These are phyloP conservation scores for Anabas testudineus DNA, from an alignment of 2,797 vertebrate species.

Conservation along the genomic window DNA sequence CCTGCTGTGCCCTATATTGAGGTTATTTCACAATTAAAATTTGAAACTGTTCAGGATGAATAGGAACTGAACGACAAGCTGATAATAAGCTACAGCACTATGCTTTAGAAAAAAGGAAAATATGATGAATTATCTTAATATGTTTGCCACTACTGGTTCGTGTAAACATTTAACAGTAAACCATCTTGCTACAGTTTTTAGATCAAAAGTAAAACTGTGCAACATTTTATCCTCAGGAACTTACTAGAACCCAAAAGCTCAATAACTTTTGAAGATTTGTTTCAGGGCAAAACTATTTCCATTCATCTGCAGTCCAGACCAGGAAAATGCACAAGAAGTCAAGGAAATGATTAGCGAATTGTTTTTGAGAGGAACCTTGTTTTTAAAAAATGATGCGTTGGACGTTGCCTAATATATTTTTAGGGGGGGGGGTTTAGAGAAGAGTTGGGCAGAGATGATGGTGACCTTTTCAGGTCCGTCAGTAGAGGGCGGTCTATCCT, in stretches of 20 bases:
- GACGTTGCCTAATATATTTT: not conserved
- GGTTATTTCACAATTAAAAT: conserved; percentile 36
- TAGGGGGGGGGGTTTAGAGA: not conserved
- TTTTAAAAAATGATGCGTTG: not conserved
- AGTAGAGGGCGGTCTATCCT: conserved; percentile 92
- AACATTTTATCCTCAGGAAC: not conserved
- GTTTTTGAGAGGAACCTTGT: not conserved
- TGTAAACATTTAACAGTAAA: not conserved
- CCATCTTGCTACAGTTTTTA: not conserved
- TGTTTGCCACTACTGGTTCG: conserved; percentile 2
- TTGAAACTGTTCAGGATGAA: conserved; percentile 17
- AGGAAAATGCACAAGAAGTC: not conserved
- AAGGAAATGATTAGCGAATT: not conserved
- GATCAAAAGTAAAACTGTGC: not conserved
- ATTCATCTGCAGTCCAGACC: not conserved
- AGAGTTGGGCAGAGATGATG: conserved; percentile 17
- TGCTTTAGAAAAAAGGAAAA: not conserved
- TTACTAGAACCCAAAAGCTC: not conserved
- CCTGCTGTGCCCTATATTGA: conserved; percentile 24
- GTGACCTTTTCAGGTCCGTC: conserved; percentile 71
- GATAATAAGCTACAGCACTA: not conserved
- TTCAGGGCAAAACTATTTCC: not conserved
- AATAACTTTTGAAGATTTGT: conserved; percentile 1
- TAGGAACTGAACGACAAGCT: conserved; percentile 18
- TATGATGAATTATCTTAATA: not conserved